Conservation (phyloP, 2,888 invertebrate species). For the Subacronicta megacephala region DNA sequence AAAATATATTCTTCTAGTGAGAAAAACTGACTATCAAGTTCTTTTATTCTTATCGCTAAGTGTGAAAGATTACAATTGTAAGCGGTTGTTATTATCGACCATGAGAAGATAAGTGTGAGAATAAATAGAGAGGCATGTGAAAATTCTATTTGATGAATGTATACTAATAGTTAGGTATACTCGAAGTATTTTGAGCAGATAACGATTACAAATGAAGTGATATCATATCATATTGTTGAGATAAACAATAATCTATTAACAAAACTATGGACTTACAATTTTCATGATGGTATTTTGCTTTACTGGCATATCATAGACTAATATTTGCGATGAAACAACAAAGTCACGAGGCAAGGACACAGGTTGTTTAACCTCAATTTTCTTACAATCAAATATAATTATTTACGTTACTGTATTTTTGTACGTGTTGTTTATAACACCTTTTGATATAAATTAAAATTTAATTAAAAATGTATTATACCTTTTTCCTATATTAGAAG, state of each 20-base stretch:
- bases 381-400: conserved; percentile 41
- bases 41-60: conserved; percentile 51
- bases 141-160: conserved; percentile 53
- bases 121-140: conserved; percentile 68
- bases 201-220: conserved; percentile 9
- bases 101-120: conserved; percentile 70
- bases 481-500: no score
- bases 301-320: conserved; percentile 30
- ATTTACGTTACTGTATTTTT: conserved; percentile 38
- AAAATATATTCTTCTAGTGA: conserved; percentile 37
- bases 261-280: background rate
- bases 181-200: conserved; percentile 26
- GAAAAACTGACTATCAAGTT: conserved; percentile 45
- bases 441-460: background rate
- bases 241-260: conserved; percentile 7
- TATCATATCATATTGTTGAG: conserved; percentile 7
- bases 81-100: conserved; percentile 52
- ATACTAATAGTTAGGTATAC: conserved; percentile 9
- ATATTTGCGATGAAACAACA: conserved; percentile 40
- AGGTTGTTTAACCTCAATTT: conserved; percentile 34
- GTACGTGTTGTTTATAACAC: conserved; percentile 7
- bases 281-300: no score
- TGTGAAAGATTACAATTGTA: conserved; percentile 53
- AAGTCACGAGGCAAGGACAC: conserved; percentile 49
- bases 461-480: no score